Evolutionary conservation across 1,140 invertebrate genomes (phyloP).

Genomic region (Leptinotarsa defecta): DNA sequence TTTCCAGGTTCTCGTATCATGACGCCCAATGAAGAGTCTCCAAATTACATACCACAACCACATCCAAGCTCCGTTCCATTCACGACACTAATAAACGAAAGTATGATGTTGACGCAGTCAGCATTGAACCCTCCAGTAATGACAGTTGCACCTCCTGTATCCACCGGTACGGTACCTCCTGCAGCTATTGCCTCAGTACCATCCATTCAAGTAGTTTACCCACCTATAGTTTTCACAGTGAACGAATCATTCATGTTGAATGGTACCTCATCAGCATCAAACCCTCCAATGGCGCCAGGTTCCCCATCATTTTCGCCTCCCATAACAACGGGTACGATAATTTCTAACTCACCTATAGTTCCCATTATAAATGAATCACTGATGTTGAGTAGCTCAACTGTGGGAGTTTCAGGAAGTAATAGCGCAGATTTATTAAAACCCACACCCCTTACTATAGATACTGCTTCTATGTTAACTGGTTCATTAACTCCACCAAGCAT

Average conservation of each 20-base stretch:
- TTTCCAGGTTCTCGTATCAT: too few relatives aligned
- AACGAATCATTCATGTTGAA: not conserved
- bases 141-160: too few relatives aligned
- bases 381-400: not conserved
- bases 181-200: not conserved
- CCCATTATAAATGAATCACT: not conserved
- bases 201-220: not conserved
- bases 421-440: not conserved
- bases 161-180: too few relatives aligned
- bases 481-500: not conserved
- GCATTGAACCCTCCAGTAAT: too few relatives aligned
- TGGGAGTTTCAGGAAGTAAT: not conserved
- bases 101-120: too few relatives aligned
- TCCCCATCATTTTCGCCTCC: not conserved
- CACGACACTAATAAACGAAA: too few relatives aligned
- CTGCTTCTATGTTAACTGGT: not conserved
- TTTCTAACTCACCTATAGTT: not conserved
- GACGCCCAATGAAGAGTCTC: too few relatives aligned
- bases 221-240: not conserved
- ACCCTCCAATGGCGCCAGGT: constrained; percentile 4
- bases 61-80: too few relatives aligned
- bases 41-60: too few relatives aligned
- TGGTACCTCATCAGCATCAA: not conserved
- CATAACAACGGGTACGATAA: not conserved
- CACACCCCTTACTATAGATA: not conserved